Percentiles rank a stretch among this genome's conserved stretches.
phyloP scores from a whole-genome alignment of 2,888 invertebrate genomes.

The Steromphala cineraria region DNA sequence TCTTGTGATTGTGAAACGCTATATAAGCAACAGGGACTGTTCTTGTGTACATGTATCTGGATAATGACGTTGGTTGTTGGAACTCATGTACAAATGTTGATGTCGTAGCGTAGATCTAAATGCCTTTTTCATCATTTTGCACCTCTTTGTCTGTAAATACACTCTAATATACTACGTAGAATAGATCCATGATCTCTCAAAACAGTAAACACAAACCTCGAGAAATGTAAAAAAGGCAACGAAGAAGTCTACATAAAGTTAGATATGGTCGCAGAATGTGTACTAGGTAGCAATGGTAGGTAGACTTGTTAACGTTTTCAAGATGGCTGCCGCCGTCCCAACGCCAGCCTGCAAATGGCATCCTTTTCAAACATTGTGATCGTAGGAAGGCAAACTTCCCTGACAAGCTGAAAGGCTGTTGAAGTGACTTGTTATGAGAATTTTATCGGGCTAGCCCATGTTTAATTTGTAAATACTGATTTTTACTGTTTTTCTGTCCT shows the following conservation, averaged over 20 bases:
- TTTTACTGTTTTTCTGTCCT: background rate
- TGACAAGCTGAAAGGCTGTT: background rate
- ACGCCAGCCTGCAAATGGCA: background rate
- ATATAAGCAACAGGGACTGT: no score
- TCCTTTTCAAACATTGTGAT: background rate
- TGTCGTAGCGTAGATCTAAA: background rate
- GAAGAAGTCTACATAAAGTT: background rate
- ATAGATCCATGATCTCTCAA: background rate
- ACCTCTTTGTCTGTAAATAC: background rate
- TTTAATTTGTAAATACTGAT: conserved; percentile 20
- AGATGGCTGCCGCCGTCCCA: conserved; percentile 8
- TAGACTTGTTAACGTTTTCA: background rate
- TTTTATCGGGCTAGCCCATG: conserved; percentile 8
- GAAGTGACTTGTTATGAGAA: conserved; percentile 5
- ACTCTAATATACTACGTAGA: background rate
- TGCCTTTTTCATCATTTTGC: background rate
- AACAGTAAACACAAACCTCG: background rate
- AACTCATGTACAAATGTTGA: no score
- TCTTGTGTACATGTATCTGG: no score
- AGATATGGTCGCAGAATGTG: background rate
- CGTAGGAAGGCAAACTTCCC: background rate
- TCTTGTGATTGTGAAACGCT: no score
- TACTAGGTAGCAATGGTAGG: background rate
- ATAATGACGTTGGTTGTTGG: no score
- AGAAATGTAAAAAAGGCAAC: conserved; percentile 1